phyloP scores from a whole-genome alignment of 1,140 invertebrate genomes.

The Drosophila nigromelanica region DNA sequence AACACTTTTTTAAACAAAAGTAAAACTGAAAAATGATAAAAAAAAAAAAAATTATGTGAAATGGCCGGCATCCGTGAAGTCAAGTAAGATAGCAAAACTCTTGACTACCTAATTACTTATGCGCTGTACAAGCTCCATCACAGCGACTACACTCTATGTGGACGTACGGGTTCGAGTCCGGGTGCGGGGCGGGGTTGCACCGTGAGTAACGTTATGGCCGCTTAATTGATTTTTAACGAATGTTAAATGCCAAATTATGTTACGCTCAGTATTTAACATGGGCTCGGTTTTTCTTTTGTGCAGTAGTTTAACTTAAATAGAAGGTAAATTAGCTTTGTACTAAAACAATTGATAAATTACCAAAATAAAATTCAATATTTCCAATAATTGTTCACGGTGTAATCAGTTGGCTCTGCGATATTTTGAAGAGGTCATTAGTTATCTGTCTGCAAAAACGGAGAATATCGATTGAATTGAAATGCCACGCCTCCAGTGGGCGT shows the following conservation, averaged over 20 bases:
- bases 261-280: constrained; percentile 1
- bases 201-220: constrained; percentile 14
- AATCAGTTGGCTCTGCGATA: too few relatives aligned
- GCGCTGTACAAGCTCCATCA: constrained; percentile 1
- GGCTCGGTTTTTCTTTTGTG: too few relatives aligned
- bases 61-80: constrained; percentile 20
- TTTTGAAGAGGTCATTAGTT: too few relatives aligned
- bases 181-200: neutral
- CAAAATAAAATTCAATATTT: too few relatives aligned
- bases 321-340: too few relatives aligned
- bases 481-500: too few relatives aligned
- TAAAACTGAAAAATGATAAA: constrained; percentile 10
- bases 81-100: constrained; percentile 31
- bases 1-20: too few relatives aligned
- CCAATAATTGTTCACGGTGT: too few relatives aligned
- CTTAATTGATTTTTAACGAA: constrained; percentile 39
- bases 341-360: too few relatives aligned
- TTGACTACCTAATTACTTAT: constrained; percentile 45
- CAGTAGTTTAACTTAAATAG: too few relatives aligned
- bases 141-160: neutral
- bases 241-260: constrained; percentile 18
- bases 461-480: too few relatives aligned
- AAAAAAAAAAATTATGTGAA: constrained; percentile 13
- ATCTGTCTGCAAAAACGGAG: too few relatives aligned
- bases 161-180: neutral